Conservation (phyloP, 2,888 invertebrate species). For the Hemaris fuciformis region DNA sequence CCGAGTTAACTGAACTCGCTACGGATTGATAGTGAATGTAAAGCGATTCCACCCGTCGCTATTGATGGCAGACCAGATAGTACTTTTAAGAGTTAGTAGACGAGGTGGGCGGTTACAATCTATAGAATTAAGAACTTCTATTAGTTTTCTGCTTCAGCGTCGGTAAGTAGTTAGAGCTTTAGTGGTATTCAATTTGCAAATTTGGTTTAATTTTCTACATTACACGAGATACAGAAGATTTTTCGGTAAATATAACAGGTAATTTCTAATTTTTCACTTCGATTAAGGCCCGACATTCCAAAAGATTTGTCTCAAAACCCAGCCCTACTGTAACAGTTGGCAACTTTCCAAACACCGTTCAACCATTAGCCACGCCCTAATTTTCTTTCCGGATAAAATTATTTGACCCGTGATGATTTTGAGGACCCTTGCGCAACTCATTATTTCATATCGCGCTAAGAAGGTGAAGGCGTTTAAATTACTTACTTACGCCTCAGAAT, state of each 20-base stretch:
- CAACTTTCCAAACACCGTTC: constrained; percentile 59
- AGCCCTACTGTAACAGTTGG: constrained; percentile 57
- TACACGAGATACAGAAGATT: too few relatives aligned
- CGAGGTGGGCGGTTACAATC: neutral
- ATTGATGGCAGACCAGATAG: neutral
- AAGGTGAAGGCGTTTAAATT: neutral
- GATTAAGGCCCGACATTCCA: constrained; percentile 53
- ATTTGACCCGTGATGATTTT: constrained; percentile 49
- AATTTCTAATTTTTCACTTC: constrained; percentile 36
- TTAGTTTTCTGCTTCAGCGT: neutral
- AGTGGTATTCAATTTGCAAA: neutral
- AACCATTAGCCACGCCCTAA: constrained; percentile 62
- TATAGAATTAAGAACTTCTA: neutral
- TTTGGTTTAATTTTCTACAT: neutral
- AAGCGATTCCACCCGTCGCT: neutral
- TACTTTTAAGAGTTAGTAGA: neutral
- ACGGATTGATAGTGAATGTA: neutral
- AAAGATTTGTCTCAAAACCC: constrained; percentile 58
- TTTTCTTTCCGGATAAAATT: constrained; percentile 60
- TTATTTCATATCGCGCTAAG: constrained; percentile 17
- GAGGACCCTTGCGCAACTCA: constrained; percentile 30
- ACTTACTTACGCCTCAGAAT: neutral
- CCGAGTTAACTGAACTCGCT: constrained; percentile 22
- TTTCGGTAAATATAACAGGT: too few relatives aligned
- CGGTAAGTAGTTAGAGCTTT: neutral